Conservation (phyloP, 2,888 invertebrate genomes). For the Prenolepis imparis region DNA sequence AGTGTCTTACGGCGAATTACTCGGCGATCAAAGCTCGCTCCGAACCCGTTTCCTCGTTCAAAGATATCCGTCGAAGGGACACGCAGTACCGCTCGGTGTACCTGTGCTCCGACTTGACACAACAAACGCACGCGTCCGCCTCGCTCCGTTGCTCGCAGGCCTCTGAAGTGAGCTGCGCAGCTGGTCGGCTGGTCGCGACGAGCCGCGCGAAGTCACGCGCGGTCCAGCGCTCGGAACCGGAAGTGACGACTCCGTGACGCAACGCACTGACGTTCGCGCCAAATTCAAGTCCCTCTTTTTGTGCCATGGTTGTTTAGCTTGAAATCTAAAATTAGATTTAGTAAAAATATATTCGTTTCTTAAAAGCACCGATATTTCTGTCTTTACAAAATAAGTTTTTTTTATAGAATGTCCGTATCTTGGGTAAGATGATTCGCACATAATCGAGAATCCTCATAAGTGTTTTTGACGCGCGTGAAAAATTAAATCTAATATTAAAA, state of each 20-base stretch:
- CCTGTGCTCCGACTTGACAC: neutral
- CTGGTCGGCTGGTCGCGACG: slow-evolving; percentile 17
- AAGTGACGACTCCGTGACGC: neutral
- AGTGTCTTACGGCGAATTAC: neutral
- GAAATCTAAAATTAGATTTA: neutral
- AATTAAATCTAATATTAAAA: neutral
- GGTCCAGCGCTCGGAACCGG: neutral
- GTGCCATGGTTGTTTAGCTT: no score
- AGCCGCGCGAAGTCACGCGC: slow-evolving; percentile 4
- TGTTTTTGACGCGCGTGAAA: neutral
- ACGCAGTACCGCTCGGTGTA: neutral
- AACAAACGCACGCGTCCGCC: neutral
- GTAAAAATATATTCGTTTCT: neutral
- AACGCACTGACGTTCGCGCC: neutral
- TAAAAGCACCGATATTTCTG: neutral
- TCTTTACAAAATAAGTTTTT: neutral
- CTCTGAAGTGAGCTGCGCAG: slow-evolving; percentile 47
- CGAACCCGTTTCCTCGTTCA: neutral
- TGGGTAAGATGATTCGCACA: neutral
- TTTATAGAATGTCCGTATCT: neutral
- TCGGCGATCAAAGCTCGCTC: neutral
- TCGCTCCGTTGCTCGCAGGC: slow-evolving; percentile 5
- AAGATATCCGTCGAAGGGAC: neutral
- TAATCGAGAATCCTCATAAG: neutral
- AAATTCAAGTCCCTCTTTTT: neutral